Conservation (phyloP, 1,140 invertebrate genomes). For the Ostrea denselamellosa region DNA sequence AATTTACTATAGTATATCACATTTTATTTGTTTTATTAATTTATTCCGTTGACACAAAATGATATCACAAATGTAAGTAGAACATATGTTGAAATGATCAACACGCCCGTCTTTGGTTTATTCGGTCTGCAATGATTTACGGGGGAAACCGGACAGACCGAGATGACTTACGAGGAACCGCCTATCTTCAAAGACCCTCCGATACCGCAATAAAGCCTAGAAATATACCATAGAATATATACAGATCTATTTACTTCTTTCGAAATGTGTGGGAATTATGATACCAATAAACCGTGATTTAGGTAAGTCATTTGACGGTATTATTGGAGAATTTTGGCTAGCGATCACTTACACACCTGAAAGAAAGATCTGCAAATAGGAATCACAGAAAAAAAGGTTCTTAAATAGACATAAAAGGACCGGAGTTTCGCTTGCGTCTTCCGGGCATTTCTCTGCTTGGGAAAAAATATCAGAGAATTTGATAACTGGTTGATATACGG, state of each 20-base stretch:
- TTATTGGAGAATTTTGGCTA: not conserved
- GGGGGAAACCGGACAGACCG: not conserved
- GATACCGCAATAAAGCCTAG: not conserved
- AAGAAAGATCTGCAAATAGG: not conserved
- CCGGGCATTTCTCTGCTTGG: not conserved
- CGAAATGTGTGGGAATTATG: constrained; percentile 14
- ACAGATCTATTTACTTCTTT: not conserved
- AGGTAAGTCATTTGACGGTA: not conserved
- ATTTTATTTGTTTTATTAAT: too few relatives aligned
- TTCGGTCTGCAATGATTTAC: constrained; percentile 8
- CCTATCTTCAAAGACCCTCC: constrained; percentile 4
- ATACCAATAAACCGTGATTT: constrained; percentile 28
- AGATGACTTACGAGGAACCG: constrained; percentile 19
- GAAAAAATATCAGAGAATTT: not conserved
- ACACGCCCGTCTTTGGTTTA: not conserved
- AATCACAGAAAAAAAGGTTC: not conserved
- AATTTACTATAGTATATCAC: too few relatives aligned
- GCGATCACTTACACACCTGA: not conserved
- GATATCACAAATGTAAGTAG: not conserved
- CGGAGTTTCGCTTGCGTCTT: not conserved
- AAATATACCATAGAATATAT: not conserved
- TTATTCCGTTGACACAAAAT: not conserved
- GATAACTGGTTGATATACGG: not conserved
- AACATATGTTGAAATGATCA: not conserved
- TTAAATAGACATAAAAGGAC: not conserved